Conservation (phyloP, 2,888 invertebrate genomes). For the Epistrophella euchroma region DNA sequence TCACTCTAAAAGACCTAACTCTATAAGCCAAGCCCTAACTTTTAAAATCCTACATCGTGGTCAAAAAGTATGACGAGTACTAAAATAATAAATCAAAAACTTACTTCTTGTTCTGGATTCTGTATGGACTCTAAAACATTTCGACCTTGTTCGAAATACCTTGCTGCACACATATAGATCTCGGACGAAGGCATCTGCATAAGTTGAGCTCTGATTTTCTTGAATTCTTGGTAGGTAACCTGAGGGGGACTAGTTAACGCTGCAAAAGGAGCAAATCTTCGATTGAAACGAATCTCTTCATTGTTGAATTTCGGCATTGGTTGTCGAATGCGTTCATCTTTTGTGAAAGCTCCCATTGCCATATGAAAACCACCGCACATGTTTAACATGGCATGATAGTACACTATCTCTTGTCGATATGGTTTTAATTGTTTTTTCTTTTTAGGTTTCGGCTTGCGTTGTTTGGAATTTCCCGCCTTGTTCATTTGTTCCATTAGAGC, state of each 20-base stretch:
- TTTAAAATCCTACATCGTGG: too few species aligned
- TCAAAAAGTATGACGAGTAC: too few species aligned
- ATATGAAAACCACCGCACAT: slow-evolving; percentile 98
- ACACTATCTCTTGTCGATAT: slow-evolving; percentile 92
- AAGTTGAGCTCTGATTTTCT: slow-evolving; percentile 90
- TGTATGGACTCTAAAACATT: slow-evolving; percentile 92
- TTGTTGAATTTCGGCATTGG: slow-evolving; percentile 96
- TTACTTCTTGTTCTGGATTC: slow-evolving; percentile 91
- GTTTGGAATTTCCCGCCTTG: slow-evolving; percentile 79
- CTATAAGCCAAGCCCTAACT: too few species aligned
- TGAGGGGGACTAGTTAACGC: slow-evolving; percentile 94
- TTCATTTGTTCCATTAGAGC: slow-evolving; percentile 84
- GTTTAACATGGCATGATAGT: slow-evolving; percentile 95
- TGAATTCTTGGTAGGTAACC: slow-evolving; percentile 94
- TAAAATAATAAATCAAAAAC: background rate
- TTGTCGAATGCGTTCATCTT: slow-evolving; percentile 93
- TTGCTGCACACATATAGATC: slow-evolving; percentile 92
- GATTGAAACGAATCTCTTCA: slow-evolving; percentile 97
- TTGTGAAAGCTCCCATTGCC: slow-evolving; percentile 95
- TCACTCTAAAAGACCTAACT: too few species aligned
- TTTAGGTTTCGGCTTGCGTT: slow-evolving; percentile 84
- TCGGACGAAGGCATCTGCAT: slow-evolving; percentile 86
- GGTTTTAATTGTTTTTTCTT: slow-evolving; percentile 88
- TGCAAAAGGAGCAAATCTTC: slow-evolving; percentile 95
- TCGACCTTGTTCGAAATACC: slow-evolving; percentile 96